phyloP scores from a whole-genome alignment of 2,113 vertebrate genomes.

The Nyctereutes procyonoides region DNA sequence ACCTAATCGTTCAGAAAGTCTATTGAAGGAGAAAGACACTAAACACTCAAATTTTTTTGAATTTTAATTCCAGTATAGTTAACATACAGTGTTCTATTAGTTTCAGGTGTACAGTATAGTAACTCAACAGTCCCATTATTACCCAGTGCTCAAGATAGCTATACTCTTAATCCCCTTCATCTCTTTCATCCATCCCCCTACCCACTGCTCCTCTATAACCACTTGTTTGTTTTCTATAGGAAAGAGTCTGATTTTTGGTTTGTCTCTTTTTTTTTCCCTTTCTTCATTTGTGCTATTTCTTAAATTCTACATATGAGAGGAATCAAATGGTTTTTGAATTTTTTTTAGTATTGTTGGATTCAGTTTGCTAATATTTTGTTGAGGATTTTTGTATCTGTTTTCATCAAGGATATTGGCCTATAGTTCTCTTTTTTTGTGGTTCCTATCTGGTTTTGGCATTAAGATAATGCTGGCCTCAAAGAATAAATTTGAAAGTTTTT shows the following conservation, averaged over 20 bases:
- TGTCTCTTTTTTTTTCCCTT: background rate
- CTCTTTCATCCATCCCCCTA: background rate
- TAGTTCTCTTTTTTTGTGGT: background rate
- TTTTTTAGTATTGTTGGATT: background rate
- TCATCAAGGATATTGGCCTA: background rate
- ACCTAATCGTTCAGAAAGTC: conserved; percentile 49
- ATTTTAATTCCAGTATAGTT: background rate
- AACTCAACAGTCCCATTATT: background rate
- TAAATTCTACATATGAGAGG: background rate
- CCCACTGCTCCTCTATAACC: background rate
- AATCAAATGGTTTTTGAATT: background rate
- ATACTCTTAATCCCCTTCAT: background rate
- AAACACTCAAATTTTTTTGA: background rate
- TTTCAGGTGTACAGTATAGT: background rate
- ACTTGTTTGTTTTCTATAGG: background rate
- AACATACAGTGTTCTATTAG: background rate
- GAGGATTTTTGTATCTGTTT: background rate
- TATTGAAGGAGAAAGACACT: conserved; percentile 4
- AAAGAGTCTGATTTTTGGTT: background rate
- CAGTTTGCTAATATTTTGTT: background rate
- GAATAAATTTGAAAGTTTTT: background rate
- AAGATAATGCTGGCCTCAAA: background rate
- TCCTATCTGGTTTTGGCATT: background rate
- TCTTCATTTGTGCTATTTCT: background rate
- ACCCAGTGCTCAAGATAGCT: background rate